phyloP scores from a whole-genome alignment of 1,140 invertebrate genomes.

The Protaetia brevitarsis region DNA sequence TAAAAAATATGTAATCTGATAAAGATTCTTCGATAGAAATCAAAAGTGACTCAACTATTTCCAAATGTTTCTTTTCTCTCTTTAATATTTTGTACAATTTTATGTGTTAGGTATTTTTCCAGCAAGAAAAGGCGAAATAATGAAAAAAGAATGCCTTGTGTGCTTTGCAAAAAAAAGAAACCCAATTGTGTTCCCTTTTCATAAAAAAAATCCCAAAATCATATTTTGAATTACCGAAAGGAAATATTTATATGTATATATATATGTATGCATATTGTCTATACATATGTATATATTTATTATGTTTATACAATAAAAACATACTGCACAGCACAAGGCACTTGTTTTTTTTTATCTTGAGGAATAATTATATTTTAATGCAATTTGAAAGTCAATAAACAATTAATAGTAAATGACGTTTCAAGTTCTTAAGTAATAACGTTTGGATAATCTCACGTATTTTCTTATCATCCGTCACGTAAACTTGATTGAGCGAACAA shows the following conservation, averaged over 20 bases:
- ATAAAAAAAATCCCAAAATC: background rate
- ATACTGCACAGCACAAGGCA: slow-evolving; percentile 27
- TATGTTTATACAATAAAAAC: slow-evolving; percentile 8
- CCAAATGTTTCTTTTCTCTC: no score
- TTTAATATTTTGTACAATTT: background rate
- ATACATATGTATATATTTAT: slow-evolving; percentile 21
- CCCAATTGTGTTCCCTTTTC: background rate
- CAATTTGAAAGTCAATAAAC: slow-evolving; percentile 34
- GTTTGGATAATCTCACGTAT: no score
- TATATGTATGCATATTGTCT: background rate
- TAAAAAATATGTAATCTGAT: no score
- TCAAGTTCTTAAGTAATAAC: no score
- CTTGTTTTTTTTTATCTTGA: slow-evolving; percentile 24
- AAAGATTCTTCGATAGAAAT: no score
- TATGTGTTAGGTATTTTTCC: slow-evolving; percentile 23
- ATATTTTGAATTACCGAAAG: no score
- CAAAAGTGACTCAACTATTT: no score
- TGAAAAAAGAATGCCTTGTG: slow-evolving; percentile 18
- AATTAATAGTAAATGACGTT: slow-evolving; percentile 26
- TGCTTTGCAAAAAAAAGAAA: slow-evolving; percentile 23
- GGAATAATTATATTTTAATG: slow-evolving; percentile 30
- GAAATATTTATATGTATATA: slow-evolving; percentile 3
- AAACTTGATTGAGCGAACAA: no score
- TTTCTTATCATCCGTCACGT: no score
- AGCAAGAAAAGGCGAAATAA: background rate